Evolutionary conservation across 2,797 vertebrate genomes (phyloP).

Genomic region (Glyptemys insculpta): DNA sequence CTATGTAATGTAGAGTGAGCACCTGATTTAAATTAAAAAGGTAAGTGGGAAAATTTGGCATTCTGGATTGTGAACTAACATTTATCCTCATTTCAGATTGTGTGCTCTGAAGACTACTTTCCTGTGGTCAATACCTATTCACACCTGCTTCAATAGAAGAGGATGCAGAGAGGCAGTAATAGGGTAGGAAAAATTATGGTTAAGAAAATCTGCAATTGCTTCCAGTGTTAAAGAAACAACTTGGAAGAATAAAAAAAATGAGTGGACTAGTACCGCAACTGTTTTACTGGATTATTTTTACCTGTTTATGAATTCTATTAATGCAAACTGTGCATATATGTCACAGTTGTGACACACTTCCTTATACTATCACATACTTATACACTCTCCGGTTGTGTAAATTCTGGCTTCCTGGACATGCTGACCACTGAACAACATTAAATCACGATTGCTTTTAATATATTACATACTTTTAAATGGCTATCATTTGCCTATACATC

Average conservation of each 20-base stretch:
- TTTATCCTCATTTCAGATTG: neutral
- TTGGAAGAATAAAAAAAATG: neutral
- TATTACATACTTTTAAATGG: neutral
- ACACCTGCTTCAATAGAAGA: neutral
- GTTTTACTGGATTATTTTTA: neutral
- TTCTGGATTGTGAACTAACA: neutral
- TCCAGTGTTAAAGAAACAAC: neutral
- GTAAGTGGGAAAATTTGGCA: neutral
- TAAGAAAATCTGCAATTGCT: neutral
- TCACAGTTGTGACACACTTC: neutral
- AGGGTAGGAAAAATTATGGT: neutral
- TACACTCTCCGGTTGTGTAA: rapidly evolving
- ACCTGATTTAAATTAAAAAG: neutral
- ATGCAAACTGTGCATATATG: neutral
- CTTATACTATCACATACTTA: neutral
- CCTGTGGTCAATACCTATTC: neutral
- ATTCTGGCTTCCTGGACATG: neutral
- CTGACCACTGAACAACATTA: neutral
- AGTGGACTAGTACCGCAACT: neutral
- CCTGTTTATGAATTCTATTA: neutral
- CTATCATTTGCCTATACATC: neutral
- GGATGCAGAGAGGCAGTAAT: neutral
- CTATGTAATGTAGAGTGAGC: neutral
- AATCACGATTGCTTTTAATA: neutral
- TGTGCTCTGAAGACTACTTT: neutral